These are phyloP conservation scores for Orthosia gracilis DNA, from an alignment of 2,888 invertebrate species.

Conservation along the genomic window DNA sequence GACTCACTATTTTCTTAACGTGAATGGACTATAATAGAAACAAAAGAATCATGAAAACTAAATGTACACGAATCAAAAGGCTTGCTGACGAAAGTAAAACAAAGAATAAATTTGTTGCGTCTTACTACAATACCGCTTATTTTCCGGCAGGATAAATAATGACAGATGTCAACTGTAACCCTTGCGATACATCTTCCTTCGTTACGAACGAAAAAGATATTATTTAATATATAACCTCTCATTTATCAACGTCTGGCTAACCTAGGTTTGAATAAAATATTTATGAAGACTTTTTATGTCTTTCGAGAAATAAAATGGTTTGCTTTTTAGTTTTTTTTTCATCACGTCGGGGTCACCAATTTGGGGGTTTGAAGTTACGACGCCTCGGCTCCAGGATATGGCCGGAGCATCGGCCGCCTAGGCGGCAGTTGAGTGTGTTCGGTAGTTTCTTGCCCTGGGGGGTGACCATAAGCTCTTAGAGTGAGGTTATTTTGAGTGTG, in stretches of 20 bases:
- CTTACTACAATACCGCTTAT: conserved; percentile 19
- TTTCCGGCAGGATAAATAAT: conserved; percentile 52
- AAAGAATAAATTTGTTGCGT: conserved; percentile 22
- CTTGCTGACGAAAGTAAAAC: not conserved
- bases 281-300: not conserved
- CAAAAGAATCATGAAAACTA: not conserved
- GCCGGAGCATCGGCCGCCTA: too few species aligned
- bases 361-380: too few species aligned
- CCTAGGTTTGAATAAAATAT: conserved; percentile 12
- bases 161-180: conserved; percentile 53
- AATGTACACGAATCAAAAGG: conserved; percentile 3
- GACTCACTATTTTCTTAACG: too few species aligned
- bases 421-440: too few species aligned
- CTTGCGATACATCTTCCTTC: conserved; percentile 26
- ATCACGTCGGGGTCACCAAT: too few species aligned
- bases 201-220: conserved; percentile 34
- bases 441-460: too few species aligned
- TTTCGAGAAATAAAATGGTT: not conserved
- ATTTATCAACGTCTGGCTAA: conserved; percentile 61
- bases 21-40: not conserved
- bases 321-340: too few species aligned
- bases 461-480: too few species aligned
- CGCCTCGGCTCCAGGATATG: too few species aligned
- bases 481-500: too few species aligned
- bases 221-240: conserved; percentile 40